phyloP scores from a whole-genome alignment of 2,113 vertebrate species.

The Cyprinodon variegatus region DNA sequence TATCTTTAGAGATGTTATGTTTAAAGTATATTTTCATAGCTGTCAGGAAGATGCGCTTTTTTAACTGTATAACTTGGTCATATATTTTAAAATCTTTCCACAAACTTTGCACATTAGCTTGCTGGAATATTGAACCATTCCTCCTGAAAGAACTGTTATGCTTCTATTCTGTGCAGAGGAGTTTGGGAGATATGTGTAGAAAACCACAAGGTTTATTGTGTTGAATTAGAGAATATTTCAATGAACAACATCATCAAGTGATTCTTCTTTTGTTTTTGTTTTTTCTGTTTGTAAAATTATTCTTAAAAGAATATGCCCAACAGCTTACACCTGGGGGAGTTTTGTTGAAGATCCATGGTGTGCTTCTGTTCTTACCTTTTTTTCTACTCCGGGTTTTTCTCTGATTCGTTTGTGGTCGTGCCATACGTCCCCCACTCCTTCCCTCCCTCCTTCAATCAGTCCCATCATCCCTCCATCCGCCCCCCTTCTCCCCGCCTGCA shows the following conservation, averaged over 20 bases:
- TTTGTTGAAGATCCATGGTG: conserved; percentile 16
- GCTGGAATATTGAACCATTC: too few relatives aligned
- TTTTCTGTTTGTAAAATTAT: conserved; percentile 19
- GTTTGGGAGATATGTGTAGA: neutral
- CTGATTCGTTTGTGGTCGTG: conserved; percentile 21
- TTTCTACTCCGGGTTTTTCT: conserved; percentile 21
- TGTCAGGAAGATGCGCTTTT: too few relatives aligned
- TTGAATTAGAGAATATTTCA: neutral
- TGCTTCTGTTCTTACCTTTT: conserved; percentile 1
- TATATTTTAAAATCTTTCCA: too few relatives aligned
- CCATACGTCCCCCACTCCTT: conserved; percentile 11
- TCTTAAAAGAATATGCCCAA: neutral
- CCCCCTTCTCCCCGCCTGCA: conserved; percentile 33
- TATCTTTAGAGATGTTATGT: too few relatives aligned
- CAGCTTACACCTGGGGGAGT: conserved; percentile 39
- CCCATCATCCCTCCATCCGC: conserved; percentile 22
- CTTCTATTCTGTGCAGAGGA: neutral
- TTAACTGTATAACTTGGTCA: too few relatives aligned
- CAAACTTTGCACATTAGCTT: too few relatives aligned
- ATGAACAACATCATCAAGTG: neutral
- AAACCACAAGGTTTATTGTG: neutral
- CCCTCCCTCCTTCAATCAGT: neutral
- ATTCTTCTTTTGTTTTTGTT: neutral
- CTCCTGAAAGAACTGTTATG: neutral
- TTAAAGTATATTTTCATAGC: too few relatives aligned